These are phyloP conservation scores for Cavia porcellus DNA, from an alignment of 2,113 vertebrate species.

Conservation along the genomic window DNA sequence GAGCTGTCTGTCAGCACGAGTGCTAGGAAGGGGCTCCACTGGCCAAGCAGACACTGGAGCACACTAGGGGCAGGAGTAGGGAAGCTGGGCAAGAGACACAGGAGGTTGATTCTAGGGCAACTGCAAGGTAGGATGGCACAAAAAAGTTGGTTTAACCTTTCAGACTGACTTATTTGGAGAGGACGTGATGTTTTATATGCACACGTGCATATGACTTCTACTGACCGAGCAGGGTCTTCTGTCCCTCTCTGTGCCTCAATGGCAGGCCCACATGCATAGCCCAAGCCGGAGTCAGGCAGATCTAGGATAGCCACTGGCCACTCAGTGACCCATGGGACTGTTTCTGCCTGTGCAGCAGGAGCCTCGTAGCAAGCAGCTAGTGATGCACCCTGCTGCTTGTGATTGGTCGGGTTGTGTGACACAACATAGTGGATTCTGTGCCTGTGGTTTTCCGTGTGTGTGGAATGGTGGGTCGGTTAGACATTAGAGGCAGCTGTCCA, in stretches of 20 bases:
- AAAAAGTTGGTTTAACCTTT: not conserved
- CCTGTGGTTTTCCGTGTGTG: not conserved
- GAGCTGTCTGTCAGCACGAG: not conserved
- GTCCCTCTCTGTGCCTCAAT: not conserved
- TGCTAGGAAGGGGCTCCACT: not conserved
- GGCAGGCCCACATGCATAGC: rapidly evolving
- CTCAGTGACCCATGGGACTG: not conserved
- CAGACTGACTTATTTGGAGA: not conserved
- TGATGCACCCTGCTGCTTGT: not conserved
- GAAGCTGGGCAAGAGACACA: not conserved
- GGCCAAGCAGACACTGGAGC: not conserved
- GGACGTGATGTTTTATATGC: not conserved
- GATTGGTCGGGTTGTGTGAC: not conserved
- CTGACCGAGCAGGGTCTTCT: not conserved
- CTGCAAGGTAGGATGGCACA: not conserved
- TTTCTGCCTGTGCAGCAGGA: not conserved
- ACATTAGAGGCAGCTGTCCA: not conserved
- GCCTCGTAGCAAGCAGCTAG: not conserved
- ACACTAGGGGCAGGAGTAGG: not conserved
- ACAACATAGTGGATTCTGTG: not conserved
- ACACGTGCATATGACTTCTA: not conserved
- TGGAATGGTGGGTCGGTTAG: not conserved
- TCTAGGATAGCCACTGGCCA: not conserved
- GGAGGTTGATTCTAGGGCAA: not conserved
- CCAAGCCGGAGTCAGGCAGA: not conserved